Evolutionary conservation across 2,113 vertebrate species (phyloP).

Genomic region (Stigmatopora argus): DNA sequence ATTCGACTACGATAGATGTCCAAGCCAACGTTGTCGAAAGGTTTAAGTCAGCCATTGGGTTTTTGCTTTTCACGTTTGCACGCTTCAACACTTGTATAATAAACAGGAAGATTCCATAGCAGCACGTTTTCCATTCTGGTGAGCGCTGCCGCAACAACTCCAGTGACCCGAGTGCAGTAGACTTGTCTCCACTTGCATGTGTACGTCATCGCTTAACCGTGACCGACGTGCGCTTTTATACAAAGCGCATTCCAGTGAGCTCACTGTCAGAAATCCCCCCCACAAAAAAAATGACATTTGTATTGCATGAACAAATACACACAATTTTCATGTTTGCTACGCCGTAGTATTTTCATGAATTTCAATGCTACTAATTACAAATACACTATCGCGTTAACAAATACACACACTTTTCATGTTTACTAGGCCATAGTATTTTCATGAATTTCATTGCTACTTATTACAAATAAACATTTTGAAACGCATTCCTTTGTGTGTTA

Average conservation of each 20-base stretch:
- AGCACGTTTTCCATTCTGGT: conserved; percentile 52
- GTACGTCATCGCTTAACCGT: conserved; percentile 29
- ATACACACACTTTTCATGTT: too few species aligned
- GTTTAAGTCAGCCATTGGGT: too few species aligned
- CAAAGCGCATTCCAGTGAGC: conserved; percentile 50
- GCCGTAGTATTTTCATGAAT: too few species aligned
- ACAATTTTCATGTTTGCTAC: neutral
- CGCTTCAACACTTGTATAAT: conserved; percentile 26
- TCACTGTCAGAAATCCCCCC: conserved; percentile 28
- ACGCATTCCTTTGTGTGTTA: neutral
- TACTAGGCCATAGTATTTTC: too few species aligned
- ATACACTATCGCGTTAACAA: too few species aligned
- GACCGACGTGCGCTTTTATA: conserved; percentile 33
- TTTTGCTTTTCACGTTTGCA: conserved; percentile 26
- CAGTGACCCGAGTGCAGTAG: conserved; percentile 51
- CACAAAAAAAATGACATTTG: neutral
- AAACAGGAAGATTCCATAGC: conserved; percentile 21
- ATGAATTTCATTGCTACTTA: too few species aligned
- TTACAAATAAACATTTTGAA: neutral
- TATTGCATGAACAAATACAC: neutral
- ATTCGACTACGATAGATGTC: too few species aligned
- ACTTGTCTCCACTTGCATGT: conserved; percentile 53
- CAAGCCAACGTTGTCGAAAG: too few species aligned
- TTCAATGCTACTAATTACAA: neutral
- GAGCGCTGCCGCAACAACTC: conserved; percentile 40